Evolutionary conservation across 2,113 vertebrate genomes (phyloP), one percentile per base, ranked within the genome.

Genomic region (Falco punctatus): DNA sequence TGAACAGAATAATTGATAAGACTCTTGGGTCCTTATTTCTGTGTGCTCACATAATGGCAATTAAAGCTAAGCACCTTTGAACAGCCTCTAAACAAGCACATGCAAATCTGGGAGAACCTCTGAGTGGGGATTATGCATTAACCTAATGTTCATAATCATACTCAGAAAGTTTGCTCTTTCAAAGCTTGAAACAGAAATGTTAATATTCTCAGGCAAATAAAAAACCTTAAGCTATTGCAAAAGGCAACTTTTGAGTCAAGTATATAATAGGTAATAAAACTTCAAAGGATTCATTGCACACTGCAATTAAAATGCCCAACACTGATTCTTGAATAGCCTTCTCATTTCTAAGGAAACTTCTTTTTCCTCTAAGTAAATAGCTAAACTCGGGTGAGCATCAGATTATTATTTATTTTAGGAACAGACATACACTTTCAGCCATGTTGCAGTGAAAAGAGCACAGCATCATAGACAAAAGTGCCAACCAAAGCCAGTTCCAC

Each of bases 1-100:
- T 33, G 91, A 95, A 88, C 33, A 93, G 83, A 96, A 86, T 87
- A 92, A 97, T 91, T 92, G 84, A 65, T 94, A 95, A 94, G 44
- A 84, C 92, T 89, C 90, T 82, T 64, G 88, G 48, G 85, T 75
- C 61, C 89, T 74, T 81, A 93, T 46, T 96, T 93, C 82, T 92
- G 72, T 83, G 58, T 82, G 82, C 73, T 95, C 90, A 79, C 42
- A 97, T 92, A 96, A 96, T 72, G 80, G 71, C 92, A 96, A 94
- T 95, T 97, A 96, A 93, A 95, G 90, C 65, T 95, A 96, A 97
- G 93, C 88, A 95, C 91, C 88, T 96, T n/a, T 96, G 95, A 97
- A 96, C 35, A 65, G 88, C 88, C 75, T 93, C 95, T 96, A 96
- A 97, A 97, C 77, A 96, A 96, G 92, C 61, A 92, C 86, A 79